Base-by-base conservation (phyloP, 2,113 vertebrate genomes). In the Lampris incognitus region DNA sequence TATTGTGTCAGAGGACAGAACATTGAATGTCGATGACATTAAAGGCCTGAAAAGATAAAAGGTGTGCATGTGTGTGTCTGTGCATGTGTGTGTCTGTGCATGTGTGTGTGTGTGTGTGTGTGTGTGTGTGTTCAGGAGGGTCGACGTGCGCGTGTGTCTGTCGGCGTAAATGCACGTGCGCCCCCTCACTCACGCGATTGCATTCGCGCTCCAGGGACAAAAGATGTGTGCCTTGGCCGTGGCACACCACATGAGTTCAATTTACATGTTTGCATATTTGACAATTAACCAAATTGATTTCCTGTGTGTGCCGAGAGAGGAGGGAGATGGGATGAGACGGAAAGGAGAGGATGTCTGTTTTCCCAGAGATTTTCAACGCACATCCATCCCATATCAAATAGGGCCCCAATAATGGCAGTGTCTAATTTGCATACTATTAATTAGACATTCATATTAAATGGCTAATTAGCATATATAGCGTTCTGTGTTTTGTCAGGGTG, bases 371-470 rank as follows among this genome's bases (percentile, higher is more conserved):
- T 82, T 85, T 92, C 82, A 82, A 85, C 58, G 63, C 52, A 5
- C 44, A 67, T 85, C 87, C 88, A 79, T 88, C 86, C 70, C 87
- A 83, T 89, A 91, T 93, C 91, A 93, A 90, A 91, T 86, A 79
- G 88, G 72, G 80, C 78, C 86, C 81, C 87, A 87, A 91, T 88
- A 90, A 93, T 78, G 78, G 81, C 51, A 50, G 40, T 38, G 72
- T 78, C 86, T 92, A 85, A 94, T 95, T 94, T 93, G 91, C 92
- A 93, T 94, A 79, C 39, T n/a, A 80, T 93, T 94, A 95, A 95
- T 94, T 94, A 94, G 84, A 88, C 81, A 87, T 82, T 92, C 88
- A 83, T 85, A 89, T 88, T 91, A 87, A 88, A 91, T 66, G 74
- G 79, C 66, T 91, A 91, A 92, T 94, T 94, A 93, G 88, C 89